Conservation (phyloP, 30 jellyfish, hydroid and myxozoan species). For the Pseudorhiza aurosa region DNA sequence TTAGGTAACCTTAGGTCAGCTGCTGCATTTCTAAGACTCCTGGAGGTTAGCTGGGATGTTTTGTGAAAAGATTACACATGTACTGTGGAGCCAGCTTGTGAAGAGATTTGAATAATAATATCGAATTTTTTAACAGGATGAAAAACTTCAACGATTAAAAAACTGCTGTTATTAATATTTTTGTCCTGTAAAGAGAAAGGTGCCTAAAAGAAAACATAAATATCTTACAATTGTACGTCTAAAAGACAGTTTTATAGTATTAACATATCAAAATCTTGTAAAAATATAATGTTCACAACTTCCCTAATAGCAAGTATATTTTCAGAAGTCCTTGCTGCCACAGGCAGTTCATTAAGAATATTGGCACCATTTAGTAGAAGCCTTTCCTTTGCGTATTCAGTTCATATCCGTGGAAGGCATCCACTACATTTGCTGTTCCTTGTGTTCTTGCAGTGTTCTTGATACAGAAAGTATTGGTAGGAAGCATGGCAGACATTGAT, state of each 20-base stretch:
- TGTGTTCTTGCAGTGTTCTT: conserved; percentile 55
- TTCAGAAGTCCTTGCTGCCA: conserved; percentile 17
- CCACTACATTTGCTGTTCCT: conserved; percentile 42
- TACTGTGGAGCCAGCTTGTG: too few relatives aligned
- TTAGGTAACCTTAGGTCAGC: too few relatives aligned
- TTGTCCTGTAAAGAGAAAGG: conserved; percentile 3
- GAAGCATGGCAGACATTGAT: conserved; percentile 49
- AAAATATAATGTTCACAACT: not conserved
- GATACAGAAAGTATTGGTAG: conserved; percentile 35
- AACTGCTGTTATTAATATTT: conserved; percentile 1
- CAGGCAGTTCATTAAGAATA: conserved; percentile 21
- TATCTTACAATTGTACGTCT: not conserved
- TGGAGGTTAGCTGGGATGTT: too few relatives aligned
- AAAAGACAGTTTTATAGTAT: not conserved
- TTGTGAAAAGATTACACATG: too few relatives aligned
- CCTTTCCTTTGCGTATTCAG: conserved; percentile 31
- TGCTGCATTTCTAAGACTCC: too few relatives aligned
- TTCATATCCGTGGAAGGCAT: conserved; percentile 55
- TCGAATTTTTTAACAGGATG: conserved; percentile 6
- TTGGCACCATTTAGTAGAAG: conserved; percentile 21
- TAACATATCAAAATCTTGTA: not conserved
- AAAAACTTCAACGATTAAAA: conserved; percentile 1
- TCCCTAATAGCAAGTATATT: conserved; percentile 13
- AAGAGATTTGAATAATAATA: conserved; percentile 6
- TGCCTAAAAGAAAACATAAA: not conserved